A percentile compares a stretch with the other conserved stretches of the same genome.
These are phyloP conservation scores for Gorsachius magnificus DNA, from an alignment of 2,797 vertebrate genomes.

Conservation along the genomic window DNA sequence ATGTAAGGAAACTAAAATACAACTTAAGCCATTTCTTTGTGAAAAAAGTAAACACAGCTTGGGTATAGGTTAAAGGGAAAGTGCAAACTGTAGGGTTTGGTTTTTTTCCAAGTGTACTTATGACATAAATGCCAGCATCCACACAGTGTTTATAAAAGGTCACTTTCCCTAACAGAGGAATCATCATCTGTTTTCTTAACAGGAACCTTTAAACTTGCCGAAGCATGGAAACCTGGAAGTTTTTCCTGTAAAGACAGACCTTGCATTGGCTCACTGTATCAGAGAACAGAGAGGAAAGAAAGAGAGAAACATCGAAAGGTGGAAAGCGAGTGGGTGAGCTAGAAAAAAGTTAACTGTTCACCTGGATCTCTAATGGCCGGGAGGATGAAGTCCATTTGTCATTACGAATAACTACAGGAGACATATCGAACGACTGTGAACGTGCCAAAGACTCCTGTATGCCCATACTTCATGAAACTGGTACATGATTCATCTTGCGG, in stretches of 20 bases:
- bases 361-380: background rate
- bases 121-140: rapidly evolving
- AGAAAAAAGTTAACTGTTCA: background rate
- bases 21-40: background rate
- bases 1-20: background rate
- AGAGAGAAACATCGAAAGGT: background rate
- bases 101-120: background rate
- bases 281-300: background rate
- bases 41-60: background rate
- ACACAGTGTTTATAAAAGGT: background rate
- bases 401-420: background rate
- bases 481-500: background rate
- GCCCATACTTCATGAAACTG: background rate
- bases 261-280: background rate
- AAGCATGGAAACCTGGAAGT: background rate
- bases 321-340: background rate
- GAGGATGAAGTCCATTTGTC: slow-evolving; percentile 8
- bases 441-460: background rate
- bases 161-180: background rate
- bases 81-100: background rate
- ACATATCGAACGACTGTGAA: background rate
- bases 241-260: background rate
- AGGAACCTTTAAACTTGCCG: background rate
- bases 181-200: background rate
- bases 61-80: background rate